A percentile compares a stretch with the other conserved stretches of the same genome.
Evolutionary conservation across 2,797 vertebrate genomes (phyloP).

Genomic region (Euthynnus affinis): DNA sequence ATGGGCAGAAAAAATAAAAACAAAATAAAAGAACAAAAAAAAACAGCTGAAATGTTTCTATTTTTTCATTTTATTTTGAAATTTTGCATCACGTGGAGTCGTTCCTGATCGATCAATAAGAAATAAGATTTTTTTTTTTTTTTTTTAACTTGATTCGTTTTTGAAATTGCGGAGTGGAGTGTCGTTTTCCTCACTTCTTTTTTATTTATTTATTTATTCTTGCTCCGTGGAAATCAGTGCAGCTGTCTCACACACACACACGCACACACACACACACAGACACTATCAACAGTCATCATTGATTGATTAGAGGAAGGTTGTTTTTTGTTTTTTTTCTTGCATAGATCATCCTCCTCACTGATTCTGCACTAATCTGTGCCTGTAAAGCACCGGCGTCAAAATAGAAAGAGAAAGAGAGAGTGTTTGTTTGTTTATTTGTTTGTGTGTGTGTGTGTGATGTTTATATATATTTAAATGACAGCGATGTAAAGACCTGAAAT

Average conservation of each 20-base stretch:
- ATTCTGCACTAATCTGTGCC: constrained; percentile 49
- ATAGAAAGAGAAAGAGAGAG: not conserved
- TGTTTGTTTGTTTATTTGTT: not conserved
- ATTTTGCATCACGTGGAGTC: constrained; percentile 54
- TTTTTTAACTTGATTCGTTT: no score
- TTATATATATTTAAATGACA: constrained; percentile 10
- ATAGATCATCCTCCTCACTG: constrained; percentile 73
- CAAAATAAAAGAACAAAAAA: no score
- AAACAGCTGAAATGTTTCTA: constrained; percentile 33
- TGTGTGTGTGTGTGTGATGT: not conserved
- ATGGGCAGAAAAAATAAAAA: not conserved
- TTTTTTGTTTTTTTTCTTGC: no score
- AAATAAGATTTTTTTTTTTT: no score
- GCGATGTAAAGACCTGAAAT: constrained; percentile 36
- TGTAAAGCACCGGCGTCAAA: constrained; percentile 16
- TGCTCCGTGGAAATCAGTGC: constrained; percentile 41
- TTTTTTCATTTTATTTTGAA: constrained; percentile 23
- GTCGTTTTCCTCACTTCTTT: constrained; percentile 16
- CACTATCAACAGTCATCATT: constrained; percentile 44
- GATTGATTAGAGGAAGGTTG: constrained; percentile 65
- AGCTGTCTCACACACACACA: no score
- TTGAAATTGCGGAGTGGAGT: constrained; percentile 39
- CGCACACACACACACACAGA: no score
- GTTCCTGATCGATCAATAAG: no score
- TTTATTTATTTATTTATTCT: not conserved